Percentiles rank a stretch among this genome's conserved stretches.
Conservation (phyloP, 2,113 vertebrate species). For the Meleagris gallopavo region DNA sequence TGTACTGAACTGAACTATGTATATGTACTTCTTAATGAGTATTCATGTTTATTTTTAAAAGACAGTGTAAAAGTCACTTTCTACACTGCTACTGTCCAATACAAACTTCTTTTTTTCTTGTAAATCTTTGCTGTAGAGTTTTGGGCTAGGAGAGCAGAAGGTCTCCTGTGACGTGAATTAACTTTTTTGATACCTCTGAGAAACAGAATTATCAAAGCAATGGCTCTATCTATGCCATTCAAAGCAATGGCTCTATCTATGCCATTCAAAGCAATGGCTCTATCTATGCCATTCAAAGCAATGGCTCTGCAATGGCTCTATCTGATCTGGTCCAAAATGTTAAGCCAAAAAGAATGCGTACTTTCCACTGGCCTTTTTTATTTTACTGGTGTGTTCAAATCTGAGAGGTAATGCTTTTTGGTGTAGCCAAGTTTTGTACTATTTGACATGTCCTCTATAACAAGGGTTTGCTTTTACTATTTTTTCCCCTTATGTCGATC, state of each 20-base stretch:
- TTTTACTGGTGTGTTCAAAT: neutral
- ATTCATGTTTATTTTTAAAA: neutral
- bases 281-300: too few species aligned
- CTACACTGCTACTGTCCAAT: neutral
- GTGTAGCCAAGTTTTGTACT: neutral
- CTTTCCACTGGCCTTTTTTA: neutral
- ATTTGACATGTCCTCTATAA: too few species aligned
- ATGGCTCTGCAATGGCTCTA: neutral
- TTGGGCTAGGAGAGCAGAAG: neutral
- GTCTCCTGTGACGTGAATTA: neutral
- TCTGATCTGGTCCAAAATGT: neutral
- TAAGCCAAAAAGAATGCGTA: neutral
- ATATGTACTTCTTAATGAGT: neutral
- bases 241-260: too few species aligned
- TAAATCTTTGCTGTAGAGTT: neutral
- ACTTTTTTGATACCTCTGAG: neutral
- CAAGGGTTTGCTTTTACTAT: accelerated
- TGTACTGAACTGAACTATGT: neutral
- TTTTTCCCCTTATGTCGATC: neutral
- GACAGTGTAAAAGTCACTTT: neutral
- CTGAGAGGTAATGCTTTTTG: neutral
- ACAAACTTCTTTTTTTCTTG: neutral
- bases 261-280: neutral
- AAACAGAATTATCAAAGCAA: neutral
- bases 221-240: too few species aligned